These are phyloP conservation scores for Elanoides forficatus DNA, from an alignment of 2,113 vertebrate genomes.

Conservation along the genomic window DNA sequence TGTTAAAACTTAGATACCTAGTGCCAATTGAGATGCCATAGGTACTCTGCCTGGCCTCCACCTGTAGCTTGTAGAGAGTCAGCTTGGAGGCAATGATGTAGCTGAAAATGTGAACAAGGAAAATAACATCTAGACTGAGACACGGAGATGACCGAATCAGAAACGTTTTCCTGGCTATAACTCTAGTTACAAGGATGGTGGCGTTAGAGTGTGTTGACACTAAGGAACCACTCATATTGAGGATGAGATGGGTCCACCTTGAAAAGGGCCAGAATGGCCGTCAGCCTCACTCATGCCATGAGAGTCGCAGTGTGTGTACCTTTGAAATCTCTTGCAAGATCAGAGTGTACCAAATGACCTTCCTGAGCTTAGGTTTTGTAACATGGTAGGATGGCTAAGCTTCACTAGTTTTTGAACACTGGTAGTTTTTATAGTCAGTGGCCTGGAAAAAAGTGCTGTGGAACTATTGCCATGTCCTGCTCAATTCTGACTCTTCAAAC, in stretches of 20 bases:
- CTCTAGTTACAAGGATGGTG: neutral
- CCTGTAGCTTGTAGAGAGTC: neutral
- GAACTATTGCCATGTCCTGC: neutral
- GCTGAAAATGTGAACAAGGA: neutral
- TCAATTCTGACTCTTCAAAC: neutral
- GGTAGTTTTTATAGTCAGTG: neutral
- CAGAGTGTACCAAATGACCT: neutral
- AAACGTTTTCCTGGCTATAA: neutral
- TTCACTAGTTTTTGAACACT: neutral
- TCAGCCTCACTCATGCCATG: neutral
- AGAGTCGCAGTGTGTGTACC: accelerated
- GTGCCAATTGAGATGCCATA: neutral
- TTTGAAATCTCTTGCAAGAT: neutral
- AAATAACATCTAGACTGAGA: neutral
- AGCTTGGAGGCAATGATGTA: neutral
- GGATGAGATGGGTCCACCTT: neutral
- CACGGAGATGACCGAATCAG: neutral
- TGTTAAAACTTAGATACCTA: neutral
- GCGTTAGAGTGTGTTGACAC: neutral
- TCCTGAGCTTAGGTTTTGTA: neutral
- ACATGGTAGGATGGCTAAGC: neutral
- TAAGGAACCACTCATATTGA: neutral
- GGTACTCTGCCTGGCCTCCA: neutral
- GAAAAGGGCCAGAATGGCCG: neutral
- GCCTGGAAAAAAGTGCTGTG: neutral